Evolutionary conservation across 2,888 invertebrate genomes (phyloP), one percentile per base, ranked within the genome.

Genomic region (Eugnorisma glareosa): DNA sequence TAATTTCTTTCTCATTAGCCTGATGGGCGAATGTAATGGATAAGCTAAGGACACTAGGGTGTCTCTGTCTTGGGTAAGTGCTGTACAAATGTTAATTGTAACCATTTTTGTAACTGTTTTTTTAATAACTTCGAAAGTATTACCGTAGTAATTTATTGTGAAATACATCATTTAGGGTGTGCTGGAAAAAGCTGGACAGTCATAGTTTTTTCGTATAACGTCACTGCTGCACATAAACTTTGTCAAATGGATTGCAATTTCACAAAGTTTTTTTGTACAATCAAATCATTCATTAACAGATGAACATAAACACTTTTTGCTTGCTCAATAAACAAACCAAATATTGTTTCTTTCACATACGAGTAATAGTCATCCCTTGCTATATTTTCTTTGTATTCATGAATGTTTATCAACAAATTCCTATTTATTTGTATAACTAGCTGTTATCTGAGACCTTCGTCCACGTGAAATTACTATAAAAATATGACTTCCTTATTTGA

Each of bases 1-100:
- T 86, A 86, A 86, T 81, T 70, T 68, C n/a, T 75, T 77, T 77
- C 71, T 76, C 77, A 77, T 83, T 86, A 83, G 66, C 67, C 45
- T 73, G 74, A 85, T 84, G 81, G 45, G 5, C 43, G 37, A 51
- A 48, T 28, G 40, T 64, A 76, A 74, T 69, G 81, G 59, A 74
- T 83, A 81, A 77, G 45, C 68, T 45, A 11, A 59, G 57, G 40
- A 66, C 28, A 28, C 51, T 69, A 57, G 18, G 6, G 18, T 37
- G 31, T 54, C 64, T 84, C 66, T 71, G 40, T 64, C n/a, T 73
- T 68, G 2, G 61, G 35, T 64, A 45, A 81, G 69, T 48, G 43
- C 24, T 67, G 40, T 43, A 40, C n/a, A 51, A 54, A 51, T n/a
- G 4, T 67, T 45, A 28, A 67, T 37, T 63, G 43, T 54, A 1